Evolutionary conservation across 2,888 invertebrate species (phyloP).

Genomic region (Synergus gifuensis): DNA sequence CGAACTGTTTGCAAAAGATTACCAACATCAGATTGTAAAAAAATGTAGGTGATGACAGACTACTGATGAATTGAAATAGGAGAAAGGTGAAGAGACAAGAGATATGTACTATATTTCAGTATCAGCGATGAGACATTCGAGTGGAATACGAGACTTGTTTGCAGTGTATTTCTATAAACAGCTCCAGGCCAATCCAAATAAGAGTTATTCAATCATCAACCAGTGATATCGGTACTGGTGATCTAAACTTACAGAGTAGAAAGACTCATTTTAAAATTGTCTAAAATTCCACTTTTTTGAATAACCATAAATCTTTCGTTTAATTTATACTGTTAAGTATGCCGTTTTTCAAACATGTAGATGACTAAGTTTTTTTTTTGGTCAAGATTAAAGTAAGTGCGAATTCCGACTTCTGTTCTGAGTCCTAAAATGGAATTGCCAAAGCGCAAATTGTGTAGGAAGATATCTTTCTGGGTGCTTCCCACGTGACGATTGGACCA

Average conservation of each 20-base stretch:
- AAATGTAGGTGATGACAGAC: background rate
- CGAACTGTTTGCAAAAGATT: conserved; percentile 62
- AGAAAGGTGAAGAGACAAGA: background rate
- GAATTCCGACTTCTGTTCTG: background rate
- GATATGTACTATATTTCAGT: background rate
- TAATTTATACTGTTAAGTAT: background rate
- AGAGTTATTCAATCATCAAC: no score
- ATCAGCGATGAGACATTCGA: background rate
- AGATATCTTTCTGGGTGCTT: conserved; percentile 10
- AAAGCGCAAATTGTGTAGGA: conserved; percentile 8
- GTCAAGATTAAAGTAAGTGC: background rate
- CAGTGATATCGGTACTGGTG: no score
- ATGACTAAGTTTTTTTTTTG: background rate
- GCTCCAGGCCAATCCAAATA: background rate
- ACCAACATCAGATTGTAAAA: conserved; percentile 25
- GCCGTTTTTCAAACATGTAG: background rate
- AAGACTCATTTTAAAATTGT: no score
- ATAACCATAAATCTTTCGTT: background rate
- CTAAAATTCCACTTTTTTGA: no score
- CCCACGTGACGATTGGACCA: conserved; percentile 13
- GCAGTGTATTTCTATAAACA: background rate
- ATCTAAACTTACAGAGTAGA: no score
- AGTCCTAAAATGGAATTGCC: conserved; percentile 7
- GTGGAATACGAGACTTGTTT: background rate
- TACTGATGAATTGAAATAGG: background rate